A percentile compares a stretch with the other conserved stretches of the same genome.
phyloP scores from a whole-genome alignment of 2,888 invertebrate species.

The Latrodectus elegans region DNA sequence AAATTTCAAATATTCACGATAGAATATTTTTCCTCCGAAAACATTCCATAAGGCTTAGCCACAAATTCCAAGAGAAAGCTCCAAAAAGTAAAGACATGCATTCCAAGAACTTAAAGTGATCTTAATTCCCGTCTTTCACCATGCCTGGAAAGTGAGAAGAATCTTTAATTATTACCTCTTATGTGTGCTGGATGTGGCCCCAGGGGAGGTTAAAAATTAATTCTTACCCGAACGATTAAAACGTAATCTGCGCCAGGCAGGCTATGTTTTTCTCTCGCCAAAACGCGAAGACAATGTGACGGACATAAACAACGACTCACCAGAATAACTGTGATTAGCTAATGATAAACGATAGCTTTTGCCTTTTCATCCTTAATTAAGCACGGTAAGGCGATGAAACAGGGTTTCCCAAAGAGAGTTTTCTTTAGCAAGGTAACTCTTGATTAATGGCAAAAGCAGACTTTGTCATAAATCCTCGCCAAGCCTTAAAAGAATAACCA shows the following conservation, averaged over 20 bases:
- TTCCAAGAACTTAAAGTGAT: background rate
- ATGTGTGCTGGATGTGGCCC: background rate
- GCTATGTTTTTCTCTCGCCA: constrained; percentile 35
- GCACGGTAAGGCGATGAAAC: constrained; percentile 44
- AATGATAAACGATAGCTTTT: constrained; percentile 67
- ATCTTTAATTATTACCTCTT: constrained; percentile 53
- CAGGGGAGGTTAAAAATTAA: constrained; percentile 62
- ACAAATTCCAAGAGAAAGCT: background rate
- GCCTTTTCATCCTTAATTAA: constrained; percentile 68
- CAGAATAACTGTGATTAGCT: constrained; percentile 63
- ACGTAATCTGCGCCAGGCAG: constrained; percentile 63
- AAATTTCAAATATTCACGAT: background rate
- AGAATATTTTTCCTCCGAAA: background rate
- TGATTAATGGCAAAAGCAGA: constrained; percentile 59
- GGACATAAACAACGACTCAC: constrained; percentile 55
- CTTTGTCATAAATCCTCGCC: constrained; percentile 67
- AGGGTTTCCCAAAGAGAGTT: constrained; percentile 6
- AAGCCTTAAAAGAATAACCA: constrained; percentile 63
- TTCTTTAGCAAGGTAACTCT: constrained; percentile 42
- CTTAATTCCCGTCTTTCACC: background rate
- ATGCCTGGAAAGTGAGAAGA: background rate
- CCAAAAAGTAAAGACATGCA: background rate
- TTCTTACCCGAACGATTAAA: constrained; percentile 62
- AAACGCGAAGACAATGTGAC: constrained; percentile 48
- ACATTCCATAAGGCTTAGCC: background rate